Evolutionary conservation across 2,888 invertebrate genomes (phyloP).

Genomic region (Macrophya annulata): DNA sequence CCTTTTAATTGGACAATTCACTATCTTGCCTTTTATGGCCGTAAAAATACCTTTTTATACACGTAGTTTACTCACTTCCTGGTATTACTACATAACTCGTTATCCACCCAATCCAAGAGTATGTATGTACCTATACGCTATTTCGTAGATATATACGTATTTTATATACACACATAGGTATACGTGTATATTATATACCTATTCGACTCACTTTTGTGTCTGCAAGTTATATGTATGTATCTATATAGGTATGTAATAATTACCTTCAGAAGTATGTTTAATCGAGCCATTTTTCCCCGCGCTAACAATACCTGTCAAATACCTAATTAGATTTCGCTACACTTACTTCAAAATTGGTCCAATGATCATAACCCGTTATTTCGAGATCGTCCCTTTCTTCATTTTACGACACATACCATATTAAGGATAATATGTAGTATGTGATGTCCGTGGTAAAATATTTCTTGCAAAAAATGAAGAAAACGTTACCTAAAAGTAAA

Average conservation of each 20-base stretch:
- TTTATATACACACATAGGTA: too few species aligned
- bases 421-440: too few species aligned
- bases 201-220: background rate
- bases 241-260: background rate
- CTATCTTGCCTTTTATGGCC: background rate
- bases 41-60: slow-evolving; percentile 31
- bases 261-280: background rate
- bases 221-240: background rate
- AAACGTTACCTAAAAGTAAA: too few species aligned
- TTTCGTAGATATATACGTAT: background rate
- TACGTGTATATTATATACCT: too few species aligned
- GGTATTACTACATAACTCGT: slow-evolving; percentile 25
- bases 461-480: background rate
- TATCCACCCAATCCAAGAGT: background rate
- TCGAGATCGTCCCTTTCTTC: background rate
- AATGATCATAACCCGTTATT: slow-evolving; percentile 18
- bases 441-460: background rate
- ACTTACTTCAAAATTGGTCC: background rate
- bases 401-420: background rate
- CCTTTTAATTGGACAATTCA: slow-evolving; percentile 44
- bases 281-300: background rate
- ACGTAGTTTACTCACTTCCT: slow-evolving; percentile 25
- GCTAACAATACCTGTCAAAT: slow-evolving; percentile 47
- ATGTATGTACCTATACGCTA: too few species aligned
- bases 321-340: slow-evolving; percentile 11